A percentile compares a stretch with the other conserved stretches of the same genome.
phyloP scores from a whole-genome alignment of 2,888 invertebrate species.

The Baronia brevicornis region DNA sequence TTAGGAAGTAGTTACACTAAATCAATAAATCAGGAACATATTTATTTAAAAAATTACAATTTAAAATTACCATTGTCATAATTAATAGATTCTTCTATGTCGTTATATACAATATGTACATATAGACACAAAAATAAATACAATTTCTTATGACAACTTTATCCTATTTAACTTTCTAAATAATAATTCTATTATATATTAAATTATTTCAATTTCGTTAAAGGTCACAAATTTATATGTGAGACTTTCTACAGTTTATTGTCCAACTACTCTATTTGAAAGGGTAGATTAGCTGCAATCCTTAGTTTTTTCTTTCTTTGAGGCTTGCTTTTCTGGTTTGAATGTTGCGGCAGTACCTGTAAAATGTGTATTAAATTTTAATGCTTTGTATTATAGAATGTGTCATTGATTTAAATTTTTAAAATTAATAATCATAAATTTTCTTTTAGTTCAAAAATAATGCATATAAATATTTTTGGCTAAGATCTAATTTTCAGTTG shows the following conservation, averaged over 20 bases:
- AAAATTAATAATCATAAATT: too few species aligned
- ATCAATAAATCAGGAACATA: conserved; percentile 4
- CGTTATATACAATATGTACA: conserved; percentile 14
- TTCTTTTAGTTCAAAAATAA: too few species aligned
- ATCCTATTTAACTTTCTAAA: too few species aligned
- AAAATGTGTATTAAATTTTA: too few species aligned
- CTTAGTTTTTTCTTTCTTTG: conserved; percentile 56
- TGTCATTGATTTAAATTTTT: too few species aligned
- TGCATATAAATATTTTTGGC: too few species aligned
- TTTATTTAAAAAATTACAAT: not conserved
- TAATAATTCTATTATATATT: conserved; percentile 12
- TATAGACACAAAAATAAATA: conserved; percentile 5
- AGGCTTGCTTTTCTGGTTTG: conserved; percentile 14
- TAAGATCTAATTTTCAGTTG: too few species aligned
- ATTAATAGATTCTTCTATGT: conserved; percentile 5
- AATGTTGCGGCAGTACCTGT: conserved; percentile 15
- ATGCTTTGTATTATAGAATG: too few species aligned
- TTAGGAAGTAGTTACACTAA: not conserved
- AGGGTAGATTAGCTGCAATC: conserved; percentile 65
- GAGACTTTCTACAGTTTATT: conserved; percentile 2
- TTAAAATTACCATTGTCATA: conserved; percentile 1
- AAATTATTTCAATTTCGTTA: too few species aligned
- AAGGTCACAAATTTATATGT: conserved; percentile 13
- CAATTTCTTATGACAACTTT: not conserved
- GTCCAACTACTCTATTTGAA: conserved; percentile 46